Evolutionary conservation across 2,888 invertebrate genomes (phyloP), one percentile per base, ranked within the genome.

Genomic region (Crematogaster levior): DNA sequence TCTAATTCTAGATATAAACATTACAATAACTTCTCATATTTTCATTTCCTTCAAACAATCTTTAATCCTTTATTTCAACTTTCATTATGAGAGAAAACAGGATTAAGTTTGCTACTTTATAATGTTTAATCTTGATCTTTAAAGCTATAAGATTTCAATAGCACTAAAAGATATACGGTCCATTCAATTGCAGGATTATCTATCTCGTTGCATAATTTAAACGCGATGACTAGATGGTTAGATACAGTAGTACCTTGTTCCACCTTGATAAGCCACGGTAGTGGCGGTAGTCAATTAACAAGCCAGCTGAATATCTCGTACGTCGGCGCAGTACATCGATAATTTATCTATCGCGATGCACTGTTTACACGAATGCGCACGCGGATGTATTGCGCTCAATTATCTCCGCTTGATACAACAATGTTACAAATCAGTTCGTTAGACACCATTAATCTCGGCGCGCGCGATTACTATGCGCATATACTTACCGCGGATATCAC

Each of bases 381-480:
- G 53, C 77, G 56, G 68, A 74, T 61, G 68, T 46, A 68, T 68
- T 43, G 79, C 73, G 61, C 60, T 73, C 75, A 73, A 73, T 80
- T 80, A 80, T 80, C 75, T 48, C 27, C 60, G 75, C 74, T 70
- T 80, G 68, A 77, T 68, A 77, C 77, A 68, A 80, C 80, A 80
- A 80, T 73, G 80, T 80, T 74, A 80, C 70, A 80, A 81, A 83
- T 74, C 66, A 66, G 83, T 66, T 66, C 73, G 58, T 83, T 73
- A 74, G 43, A 70, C 70, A 43, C 77, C 58, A 84, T 84, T 66
- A 84, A 66, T 84, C 68, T 56, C 68, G 40, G 27, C 30, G 48
- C 51, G 37, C 48, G 34, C 58, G 70, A 83, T 84, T 84, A 80
- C 68, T 60, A 56, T 66, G 74, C 77, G 73, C 73, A 65, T 84